Conservation (phyloP, 2,113 vertebrate species). For the Meleagris gallopavo region DNA sequence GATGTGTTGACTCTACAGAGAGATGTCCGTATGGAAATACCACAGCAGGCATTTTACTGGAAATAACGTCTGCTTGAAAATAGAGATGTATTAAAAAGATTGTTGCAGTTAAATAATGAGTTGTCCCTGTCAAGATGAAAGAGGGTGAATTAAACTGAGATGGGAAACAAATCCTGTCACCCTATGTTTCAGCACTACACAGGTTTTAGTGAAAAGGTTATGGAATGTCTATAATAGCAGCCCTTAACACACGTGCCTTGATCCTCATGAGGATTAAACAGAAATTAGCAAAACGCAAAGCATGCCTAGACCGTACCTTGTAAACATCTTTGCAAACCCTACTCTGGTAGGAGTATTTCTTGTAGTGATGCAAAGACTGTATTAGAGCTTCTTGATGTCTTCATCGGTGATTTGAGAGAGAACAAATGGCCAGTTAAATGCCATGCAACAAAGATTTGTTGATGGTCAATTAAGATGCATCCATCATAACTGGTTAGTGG, state of each 20-base stretch:
- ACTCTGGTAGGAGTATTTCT: not conserved
- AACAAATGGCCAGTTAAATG: not conserved
- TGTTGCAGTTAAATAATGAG: not conserved
- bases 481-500: not conserved
- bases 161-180: not conserved
- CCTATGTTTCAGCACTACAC: not conserved
- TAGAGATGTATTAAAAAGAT: not conserved
- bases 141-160: not conserved
- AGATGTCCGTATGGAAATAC: not conserved
- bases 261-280: not conserved
- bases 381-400: not conserved
- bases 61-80: slow-evolving; percentile 14
- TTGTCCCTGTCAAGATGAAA: not conserved
- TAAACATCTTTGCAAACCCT: not conserved
- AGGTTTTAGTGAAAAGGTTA: not conserved
- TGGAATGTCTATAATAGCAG: not conserved
- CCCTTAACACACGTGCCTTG: not conserved
- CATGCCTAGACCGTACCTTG: not conserved
- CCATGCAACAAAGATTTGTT: not conserved
- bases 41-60: not conserved
- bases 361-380: not conserved
- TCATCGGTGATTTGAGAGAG: not conserved
- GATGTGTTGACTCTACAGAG: slow-evolving; percentile 9
- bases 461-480: slow-evolving; percentile 7
- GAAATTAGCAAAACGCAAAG: not conserved